These are phyloP conservation scores for Caenorhabditis virilis DNA, from an alignment of 2,888 invertebrate genomes.

Conservation along the genomic window DNA sequence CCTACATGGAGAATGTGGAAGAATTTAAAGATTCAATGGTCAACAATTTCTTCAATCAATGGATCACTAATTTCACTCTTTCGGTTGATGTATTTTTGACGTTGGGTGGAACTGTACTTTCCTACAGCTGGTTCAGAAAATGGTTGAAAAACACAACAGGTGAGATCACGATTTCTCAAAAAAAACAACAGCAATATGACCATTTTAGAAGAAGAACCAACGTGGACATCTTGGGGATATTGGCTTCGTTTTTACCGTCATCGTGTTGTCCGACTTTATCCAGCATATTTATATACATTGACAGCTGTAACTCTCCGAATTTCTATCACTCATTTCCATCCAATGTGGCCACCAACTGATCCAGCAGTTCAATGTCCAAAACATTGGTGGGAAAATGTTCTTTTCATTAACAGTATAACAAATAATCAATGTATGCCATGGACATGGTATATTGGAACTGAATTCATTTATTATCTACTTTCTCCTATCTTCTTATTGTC, in stretches of 20 bases:
- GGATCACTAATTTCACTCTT: conserved; percentile 68
- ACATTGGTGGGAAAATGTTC: conserved; percentile 63
- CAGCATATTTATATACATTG: conserved; percentile 67
- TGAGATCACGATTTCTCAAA: conserved; percentile 6
- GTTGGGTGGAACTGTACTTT: conserved; percentile 63
- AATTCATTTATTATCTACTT: conserved; percentile 67
- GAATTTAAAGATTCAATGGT: conserved; percentile 65
- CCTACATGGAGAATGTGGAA: conserved; percentile 65
- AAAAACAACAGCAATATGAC: background rate
- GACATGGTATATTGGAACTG: conserved; percentile 69
- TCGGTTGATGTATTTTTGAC: conserved; percentile 64
- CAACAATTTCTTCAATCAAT: conserved; percentile 64
- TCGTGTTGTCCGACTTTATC: conserved; percentile 66
- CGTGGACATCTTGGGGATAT: conserved; percentile 65
- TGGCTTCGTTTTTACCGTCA: conserved; percentile 68
- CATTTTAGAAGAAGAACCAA: conserved; percentile 59
- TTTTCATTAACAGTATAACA: conserved; percentile 56
- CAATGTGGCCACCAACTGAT: conserved; percentile 68
- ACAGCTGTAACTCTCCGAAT: conserved; percentile 63
- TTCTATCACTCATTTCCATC: conserved; percentile 65
- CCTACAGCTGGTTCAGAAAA: conserved; percentile 67
- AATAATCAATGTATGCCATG: conserved; percentile 68
- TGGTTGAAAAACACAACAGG: conserved; percentile 67
- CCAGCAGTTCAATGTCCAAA: conserved; percentile 67
- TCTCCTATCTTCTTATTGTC: conserved; percentile 66